These are phyloP conservation scores for Indicator indicator DNA, from an alignment of 2,113 vertebrate species.

Conservation along the genomic window DNA sequence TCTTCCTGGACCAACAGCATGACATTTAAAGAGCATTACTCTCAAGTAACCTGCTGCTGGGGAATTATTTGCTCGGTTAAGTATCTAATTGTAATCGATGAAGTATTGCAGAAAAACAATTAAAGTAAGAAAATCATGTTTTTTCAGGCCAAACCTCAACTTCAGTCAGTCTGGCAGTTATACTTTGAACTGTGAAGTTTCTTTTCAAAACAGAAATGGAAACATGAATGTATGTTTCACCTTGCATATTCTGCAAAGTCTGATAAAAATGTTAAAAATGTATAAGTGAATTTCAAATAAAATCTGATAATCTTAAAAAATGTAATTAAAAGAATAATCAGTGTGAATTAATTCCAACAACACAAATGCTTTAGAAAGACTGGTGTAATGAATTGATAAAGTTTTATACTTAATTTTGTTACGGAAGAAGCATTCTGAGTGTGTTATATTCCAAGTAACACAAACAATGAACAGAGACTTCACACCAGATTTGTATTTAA, in stretches of 20 bases:
- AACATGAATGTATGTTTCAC: not conserved
- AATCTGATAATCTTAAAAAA: not conserved
- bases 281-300: not conserved
- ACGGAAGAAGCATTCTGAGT: not conserved
- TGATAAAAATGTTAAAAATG: not conserved
- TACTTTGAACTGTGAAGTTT: not conserved
- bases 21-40: not conserved
- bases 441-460: not conserved
- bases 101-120: not conserved
- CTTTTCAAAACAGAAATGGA: not conserved
- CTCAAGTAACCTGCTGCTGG: not conserved
- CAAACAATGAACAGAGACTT: not conserved
- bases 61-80: not conserved
- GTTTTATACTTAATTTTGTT: not conserved
- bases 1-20: not conserved
- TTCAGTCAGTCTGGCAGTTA: not conserved
- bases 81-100: not conserved
- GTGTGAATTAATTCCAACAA: not conserved
- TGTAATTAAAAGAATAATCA: not conserved
- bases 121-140: not conserved
- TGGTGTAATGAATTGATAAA: not conserved
- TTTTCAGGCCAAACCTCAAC: not conserved
- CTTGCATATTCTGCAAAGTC: not conserved
- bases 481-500: not conserved
- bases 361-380: not conserved